These are phyloP conservation scores for Ptilorrhoa leucosticta DNA, from an alignment of 2,113 vertebrate genomes.

Conservation along the genomic window DNA sequence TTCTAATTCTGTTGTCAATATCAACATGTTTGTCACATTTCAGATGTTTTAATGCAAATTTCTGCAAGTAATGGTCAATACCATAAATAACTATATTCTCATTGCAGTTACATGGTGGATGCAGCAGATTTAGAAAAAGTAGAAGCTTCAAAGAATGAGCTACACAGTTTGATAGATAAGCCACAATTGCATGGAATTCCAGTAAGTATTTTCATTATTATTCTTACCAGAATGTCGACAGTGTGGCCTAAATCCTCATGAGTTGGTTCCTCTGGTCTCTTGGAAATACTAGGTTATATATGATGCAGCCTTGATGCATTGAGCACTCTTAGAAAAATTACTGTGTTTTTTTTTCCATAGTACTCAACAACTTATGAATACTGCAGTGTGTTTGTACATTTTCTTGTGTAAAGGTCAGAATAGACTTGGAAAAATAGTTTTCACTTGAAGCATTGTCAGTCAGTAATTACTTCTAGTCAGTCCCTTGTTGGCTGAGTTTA, in stretches of 20 bases:
- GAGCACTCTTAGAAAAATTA: not conserved
- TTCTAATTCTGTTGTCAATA: not conserved
- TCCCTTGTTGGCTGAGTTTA: not conserved
- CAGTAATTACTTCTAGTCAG: not conserved
- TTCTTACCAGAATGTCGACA: not conserved
- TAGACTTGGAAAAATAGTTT: not conserved
- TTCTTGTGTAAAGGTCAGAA: not conserved
- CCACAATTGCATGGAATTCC: conserved; percentile 73
- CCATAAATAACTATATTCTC: not conserved
- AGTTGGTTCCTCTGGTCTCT: not conserved
- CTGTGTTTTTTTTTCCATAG: not conserved
- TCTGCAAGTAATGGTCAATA: not conserved
- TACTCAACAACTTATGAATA: not conserved
- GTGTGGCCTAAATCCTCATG: not conserved
- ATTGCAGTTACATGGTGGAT: conserved; percentile 73
- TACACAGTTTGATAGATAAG: conserved; percentile 73
- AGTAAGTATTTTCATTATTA: conserved; percentile 53
- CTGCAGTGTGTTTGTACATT: not conserved
- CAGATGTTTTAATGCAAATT: not conserved
- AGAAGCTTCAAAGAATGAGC: conserved; percentile 74
- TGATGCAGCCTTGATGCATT: not conserved
- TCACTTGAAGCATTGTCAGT: not conserved
- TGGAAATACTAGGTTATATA: not conserved
- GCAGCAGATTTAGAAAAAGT: conserved; percentile 74
- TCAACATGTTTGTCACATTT: not conserved